Evolutionary conservation across 2,113 vertebrate genomes (phyloP).

Genomic region (Eolophus roseicapilla): DNA sequence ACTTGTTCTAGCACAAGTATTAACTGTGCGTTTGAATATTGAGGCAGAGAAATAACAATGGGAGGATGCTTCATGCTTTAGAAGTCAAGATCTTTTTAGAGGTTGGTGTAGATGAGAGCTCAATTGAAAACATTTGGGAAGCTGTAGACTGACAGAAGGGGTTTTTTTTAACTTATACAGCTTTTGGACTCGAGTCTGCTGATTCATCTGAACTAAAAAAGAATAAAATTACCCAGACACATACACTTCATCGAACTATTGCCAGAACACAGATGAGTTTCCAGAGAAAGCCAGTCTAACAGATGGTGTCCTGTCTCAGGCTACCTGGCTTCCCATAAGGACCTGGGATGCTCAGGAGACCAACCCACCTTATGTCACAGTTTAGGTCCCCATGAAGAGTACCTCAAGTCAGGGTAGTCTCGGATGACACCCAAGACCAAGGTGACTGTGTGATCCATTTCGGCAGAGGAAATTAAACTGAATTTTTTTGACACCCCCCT

Average conservation of each 20-base stretch:
- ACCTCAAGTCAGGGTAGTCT: not conserved
- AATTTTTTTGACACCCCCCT: not conserved
- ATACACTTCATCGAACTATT: not conserved
- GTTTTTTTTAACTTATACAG: not conserved
- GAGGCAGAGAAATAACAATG: not conserved
- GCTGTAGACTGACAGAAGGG: not conserved
- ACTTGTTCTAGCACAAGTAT: not conserved
- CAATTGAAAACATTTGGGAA: not conserved
- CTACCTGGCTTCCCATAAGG: not conserved
- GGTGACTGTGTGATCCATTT: not conserved
- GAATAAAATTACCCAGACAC: not conserved
- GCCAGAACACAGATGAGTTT: not conserved
- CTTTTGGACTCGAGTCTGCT: conserved; percentile 13
- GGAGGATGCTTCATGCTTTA: not conserved
- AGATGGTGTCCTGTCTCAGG: not conserved
- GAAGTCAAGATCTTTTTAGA: not conserved
- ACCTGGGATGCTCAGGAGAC: not conserved
- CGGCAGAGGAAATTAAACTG: not conserved
- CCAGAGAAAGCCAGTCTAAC: not conserved
- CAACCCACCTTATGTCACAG: not conserved
- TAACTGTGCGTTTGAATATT: not conserved
- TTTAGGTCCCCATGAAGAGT: not conserved
- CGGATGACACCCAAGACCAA: not conserved
- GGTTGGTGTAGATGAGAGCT: not conserved
- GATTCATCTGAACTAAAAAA: conserved; percentile 35